These are phyloP conservation scores for Cotesia glomerata DNA, from an alignment of 1,140 invertebrate species.

Conservation along the genomic window DNA sequence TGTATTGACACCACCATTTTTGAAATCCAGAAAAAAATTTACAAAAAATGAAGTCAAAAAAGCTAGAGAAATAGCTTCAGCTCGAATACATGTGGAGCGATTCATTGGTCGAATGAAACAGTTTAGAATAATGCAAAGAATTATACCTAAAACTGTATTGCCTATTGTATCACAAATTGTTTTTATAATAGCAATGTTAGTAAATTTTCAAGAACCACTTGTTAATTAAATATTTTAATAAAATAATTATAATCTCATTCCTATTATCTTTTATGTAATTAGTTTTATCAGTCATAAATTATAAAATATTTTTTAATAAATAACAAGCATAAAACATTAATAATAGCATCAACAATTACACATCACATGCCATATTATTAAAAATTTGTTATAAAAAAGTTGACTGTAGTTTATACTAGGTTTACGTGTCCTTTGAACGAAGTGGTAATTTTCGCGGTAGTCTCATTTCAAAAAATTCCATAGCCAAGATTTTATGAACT, in stretches of 20 bases:
- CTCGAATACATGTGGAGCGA: slow-evolving; percentile 45
- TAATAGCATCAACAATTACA: too few species aligned
- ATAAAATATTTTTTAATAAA: too few species aligned
- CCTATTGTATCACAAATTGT: slow-evolving; percentile 4
- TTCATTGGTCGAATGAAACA: slow-evolving; percentile 36
- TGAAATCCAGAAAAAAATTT: too few species aligned
- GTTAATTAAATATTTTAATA: slow-evolving; percentile 1
- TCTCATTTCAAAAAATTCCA: too few species aligned
- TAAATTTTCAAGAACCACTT: slow-evolving; percentile 16
- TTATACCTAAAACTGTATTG: not conserved
- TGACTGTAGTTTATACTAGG: too few species aligned
- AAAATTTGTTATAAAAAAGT: too few species aligned
- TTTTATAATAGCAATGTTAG: slow-evolving; percentile 13
- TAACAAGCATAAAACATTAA: too few species aligned
- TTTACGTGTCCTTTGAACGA: too few species aligned
- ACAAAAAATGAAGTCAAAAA: too few species aligned
- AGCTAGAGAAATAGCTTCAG: slow-evolving; percentile 33
- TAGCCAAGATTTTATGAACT: too few species aligned
- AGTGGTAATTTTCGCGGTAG: too few species aligned
- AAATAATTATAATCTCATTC: not conserved
- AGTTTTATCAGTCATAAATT: not conserved
- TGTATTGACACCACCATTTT: slow-evolving; percentile 27
- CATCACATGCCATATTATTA: too few species aligned
- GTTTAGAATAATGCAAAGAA: slow-evolving; percentile 2
- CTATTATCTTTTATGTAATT: not conserved